Conservation (phyloP, 2,888 invertebrate genomes). For the Cosmorhoe ocellata region DNA sequence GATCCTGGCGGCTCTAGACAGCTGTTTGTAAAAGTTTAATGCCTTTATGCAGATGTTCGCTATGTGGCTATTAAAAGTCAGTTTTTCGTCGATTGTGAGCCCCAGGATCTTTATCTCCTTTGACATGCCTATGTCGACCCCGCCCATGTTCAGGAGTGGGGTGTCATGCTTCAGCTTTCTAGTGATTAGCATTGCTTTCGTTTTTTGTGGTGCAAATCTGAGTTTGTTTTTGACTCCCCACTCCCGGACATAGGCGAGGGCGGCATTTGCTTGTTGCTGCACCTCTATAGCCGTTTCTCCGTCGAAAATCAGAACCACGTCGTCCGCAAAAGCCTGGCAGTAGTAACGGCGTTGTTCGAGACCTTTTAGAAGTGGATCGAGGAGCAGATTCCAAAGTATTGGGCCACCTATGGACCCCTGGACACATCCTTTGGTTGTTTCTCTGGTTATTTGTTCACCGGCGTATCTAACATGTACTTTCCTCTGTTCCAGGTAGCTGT, state of each 20-base stretch:
- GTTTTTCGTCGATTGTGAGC: conserved; percentile 5
- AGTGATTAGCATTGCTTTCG: background rate
- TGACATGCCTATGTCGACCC: conserved; percentile 7
- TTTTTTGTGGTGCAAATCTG: background rate
- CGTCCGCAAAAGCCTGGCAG: background rate
- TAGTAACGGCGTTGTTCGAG: background rate
- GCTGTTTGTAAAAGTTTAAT: background rate
- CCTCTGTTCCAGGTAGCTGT: background rate
- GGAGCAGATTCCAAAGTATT: background rate
- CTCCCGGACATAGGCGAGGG: background rate
- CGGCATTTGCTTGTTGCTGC: background rate
- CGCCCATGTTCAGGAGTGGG: background rate
- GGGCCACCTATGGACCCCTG: background rate
- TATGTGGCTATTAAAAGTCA: conserved; percentile 4
- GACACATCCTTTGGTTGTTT: background rate
- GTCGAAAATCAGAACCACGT: background rate
- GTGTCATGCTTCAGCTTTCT: background rate
- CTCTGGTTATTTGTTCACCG: background rate
- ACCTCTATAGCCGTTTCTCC: background rate
- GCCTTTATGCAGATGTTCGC: background rate
- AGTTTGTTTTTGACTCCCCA: background rate
- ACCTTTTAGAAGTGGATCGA: background rate
- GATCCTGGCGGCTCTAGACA: conserved; percentile 6
- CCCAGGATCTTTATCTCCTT: conserved; percentile 3
- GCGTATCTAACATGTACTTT: background rate